Base-by-base conservation (phyloP, 30 jellyfish, hydroid and myxozoan species). In the Sanderia malayensis region DNA sequence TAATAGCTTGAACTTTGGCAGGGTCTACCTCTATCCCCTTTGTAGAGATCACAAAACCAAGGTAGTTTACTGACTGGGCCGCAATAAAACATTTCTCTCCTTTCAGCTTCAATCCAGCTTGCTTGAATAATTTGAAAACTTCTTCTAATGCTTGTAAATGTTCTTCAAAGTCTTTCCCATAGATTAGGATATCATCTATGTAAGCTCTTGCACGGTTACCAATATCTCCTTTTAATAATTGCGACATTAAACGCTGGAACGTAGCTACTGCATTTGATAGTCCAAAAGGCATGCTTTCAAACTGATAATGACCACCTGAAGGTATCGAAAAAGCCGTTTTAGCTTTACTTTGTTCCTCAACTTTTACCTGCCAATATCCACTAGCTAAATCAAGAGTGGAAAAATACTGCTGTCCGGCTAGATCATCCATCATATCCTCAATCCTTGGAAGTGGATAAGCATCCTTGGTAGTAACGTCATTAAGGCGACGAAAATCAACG, bases 361-460 rank as follows among this genome's bases (percentile, higher is more conserved):
- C 73, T 61, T 61, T 61, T 7, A 61, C 55, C n/a, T 61, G 73
- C 73, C 73, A 61, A 21, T 4, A 61, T 22, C 73, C 73, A 24
- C 55, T 28, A n/a, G 73, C 73, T 21, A 61, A 21, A 61, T 61
- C 73, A 11, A 61, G 73, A 4, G 73, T 61, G 27, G 25, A 4
- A 18, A 49, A 49, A 49, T 49, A 49, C 64, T 49, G 64, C 3
- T 49, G 64, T 49, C 64, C 64, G 3, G 64, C 64, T 8, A 8
- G 64, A 49, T 49, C 64, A 49, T 49, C 64, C 64, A 49, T 49
- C 64, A 49, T 49, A 49, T 49, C 64, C n/a, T n/a, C n/a, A n/a
- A n/a, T n/a, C n/a, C n/a, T n/a, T n/a, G n/a, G 55, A 8, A 41
- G 15, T 15, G 55, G 55, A 15, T 41, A 41, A 41, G 55, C 55